Evolutionary conservation across 2,888 invertebrate genomes (phyloP), one percentile per base, ranked within the genome.

Genomic region (Ichneumoninae sp.): DNA sequence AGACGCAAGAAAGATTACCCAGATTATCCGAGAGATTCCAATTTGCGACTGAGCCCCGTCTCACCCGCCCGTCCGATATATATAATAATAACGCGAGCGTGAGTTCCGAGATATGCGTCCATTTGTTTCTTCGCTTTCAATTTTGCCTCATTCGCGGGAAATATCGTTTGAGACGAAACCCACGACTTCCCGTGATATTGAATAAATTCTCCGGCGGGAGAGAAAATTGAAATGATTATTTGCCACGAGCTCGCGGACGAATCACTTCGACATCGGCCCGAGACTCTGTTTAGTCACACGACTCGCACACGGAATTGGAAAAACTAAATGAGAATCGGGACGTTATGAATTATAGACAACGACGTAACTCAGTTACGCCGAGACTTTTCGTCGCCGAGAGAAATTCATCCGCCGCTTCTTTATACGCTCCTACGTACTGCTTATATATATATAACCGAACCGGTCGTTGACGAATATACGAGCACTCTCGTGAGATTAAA

Each of bases 401-500:
- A 60, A 66, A 66, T 57, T 76, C 72, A 69, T 69, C 76, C 33
- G 16, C 19, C 54, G n/a, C 77, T 68, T 76, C n/a, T 66, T 65
- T 40, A 44, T 44, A 57, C 30, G 26, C 47, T 57, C 26, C 40
- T n/a, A 30, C 33, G 13, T 57, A 69, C 69, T 54, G 5, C 47
- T 40, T 30, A 40, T 26, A 40, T 10, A 19, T 40, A 8, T 10
- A 2, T 36, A 7, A 5, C 40, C 36, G n/a, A 19, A 50, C 54
- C 19, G 74, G 72, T 82, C 75, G 82, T 82, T 84, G 84, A 84
- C 79, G 84, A 85, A 85, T 85, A 85, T 85, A 85, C 84, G 84
- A 85, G 84, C 84, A 85, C 84, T 85, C 82, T 85, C 76, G 72
- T 77, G 57, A 85, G 82, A 85, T 85, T 85, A 82, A 85, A 85